Conservation (phyloP, 2,797 vertebrate genomes). For the Semotilus atromaculatus region DNA sequence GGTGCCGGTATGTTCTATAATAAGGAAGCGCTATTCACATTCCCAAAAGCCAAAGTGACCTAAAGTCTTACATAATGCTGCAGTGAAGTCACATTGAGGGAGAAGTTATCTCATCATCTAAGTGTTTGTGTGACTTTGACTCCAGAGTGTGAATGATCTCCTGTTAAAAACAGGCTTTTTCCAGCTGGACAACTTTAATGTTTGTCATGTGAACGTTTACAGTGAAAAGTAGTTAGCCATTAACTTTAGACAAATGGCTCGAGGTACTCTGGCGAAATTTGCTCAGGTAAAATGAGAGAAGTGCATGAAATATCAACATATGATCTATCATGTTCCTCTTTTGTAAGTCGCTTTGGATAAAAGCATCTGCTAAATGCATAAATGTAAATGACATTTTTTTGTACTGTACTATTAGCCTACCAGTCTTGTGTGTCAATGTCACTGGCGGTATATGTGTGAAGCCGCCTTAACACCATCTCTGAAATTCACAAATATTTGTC, state of each 20-base stretch:
- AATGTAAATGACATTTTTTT: not conserved
- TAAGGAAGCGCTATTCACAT: conserved; percentile 72
- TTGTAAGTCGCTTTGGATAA: not conserved
- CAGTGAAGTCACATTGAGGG: conserved; percentile 45
- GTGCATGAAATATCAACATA: not conserved
- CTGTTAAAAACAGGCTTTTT: conserved; percentile 20
- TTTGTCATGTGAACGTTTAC: conserved; percentile 5
- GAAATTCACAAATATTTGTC: not conserved
- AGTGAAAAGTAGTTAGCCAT: conserved; percentile 64
- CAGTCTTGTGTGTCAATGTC: not conserved
- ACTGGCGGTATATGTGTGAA: not conserved
- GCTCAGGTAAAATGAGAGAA: not conserved
- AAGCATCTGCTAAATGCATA: not conserved
- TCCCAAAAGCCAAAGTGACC: conserved; percentile 63
- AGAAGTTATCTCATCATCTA: conserved; percentile 40
- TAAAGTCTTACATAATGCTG: conserved; percentile 48
- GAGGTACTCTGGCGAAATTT: conserved; percentile 22
- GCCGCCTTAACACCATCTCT: not conserved
- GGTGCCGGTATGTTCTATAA: conserved; percentile 72
- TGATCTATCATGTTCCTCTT: not conserved
- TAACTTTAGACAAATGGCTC: conserved; percentile 65
- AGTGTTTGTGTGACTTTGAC: conserved; percentile 18
- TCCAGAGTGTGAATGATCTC: conserved; percentile 26
- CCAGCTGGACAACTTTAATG: conserved; percentile 10
- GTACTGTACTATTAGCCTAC: too few species aligned